phyloP scores from a whole-genome alignment of 2,797 vertebrate species.

The Rallus crepitans region DNA sequence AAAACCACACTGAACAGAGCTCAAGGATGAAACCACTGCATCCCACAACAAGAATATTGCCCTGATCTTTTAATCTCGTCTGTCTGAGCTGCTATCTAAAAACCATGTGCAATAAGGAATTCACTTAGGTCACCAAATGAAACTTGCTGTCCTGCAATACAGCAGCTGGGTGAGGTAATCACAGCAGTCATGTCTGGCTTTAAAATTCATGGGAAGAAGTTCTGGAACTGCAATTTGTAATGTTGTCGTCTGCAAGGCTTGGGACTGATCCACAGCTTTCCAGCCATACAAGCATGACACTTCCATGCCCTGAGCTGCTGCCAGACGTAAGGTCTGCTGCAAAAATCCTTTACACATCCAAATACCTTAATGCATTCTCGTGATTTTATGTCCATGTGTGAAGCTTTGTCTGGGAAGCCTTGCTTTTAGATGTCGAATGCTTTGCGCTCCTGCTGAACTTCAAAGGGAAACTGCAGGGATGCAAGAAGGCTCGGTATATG shows the following conservation, averaged over 20 bases:
- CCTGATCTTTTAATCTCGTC: neutral
- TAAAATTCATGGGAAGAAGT: neutral
- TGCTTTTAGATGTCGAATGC: neutral
- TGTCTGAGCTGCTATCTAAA: neutral
- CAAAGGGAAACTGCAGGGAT: neutral
- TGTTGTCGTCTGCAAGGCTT: fast-evolving
- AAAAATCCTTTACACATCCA: neutral
- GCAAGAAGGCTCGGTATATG: neutral
- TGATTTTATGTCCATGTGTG: neutral
- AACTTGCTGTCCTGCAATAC: neutral
- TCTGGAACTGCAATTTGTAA: neutral
- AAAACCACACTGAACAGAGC: neutral
- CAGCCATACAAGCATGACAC: neutral
- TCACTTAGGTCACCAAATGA: neutral
- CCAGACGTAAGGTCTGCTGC: neutral
- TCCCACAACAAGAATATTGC: neutral
- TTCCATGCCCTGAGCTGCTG: neutral
- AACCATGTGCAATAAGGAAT: fast-evolving
- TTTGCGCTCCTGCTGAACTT: neutral
- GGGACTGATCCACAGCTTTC: neutral
- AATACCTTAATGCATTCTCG: neutral
- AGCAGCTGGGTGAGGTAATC: neutral
- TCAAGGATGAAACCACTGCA: neutral
- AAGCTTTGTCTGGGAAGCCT: neutral
- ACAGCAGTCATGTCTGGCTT: neutral